Percentiles rank a stretch among this genome's conserved stretches.
These are phyloP conservation scores for Hydropsyche betteni DNA, from an alignment of 2,888 invertebrate genomes.

Conservation along the genomic window DNA sequence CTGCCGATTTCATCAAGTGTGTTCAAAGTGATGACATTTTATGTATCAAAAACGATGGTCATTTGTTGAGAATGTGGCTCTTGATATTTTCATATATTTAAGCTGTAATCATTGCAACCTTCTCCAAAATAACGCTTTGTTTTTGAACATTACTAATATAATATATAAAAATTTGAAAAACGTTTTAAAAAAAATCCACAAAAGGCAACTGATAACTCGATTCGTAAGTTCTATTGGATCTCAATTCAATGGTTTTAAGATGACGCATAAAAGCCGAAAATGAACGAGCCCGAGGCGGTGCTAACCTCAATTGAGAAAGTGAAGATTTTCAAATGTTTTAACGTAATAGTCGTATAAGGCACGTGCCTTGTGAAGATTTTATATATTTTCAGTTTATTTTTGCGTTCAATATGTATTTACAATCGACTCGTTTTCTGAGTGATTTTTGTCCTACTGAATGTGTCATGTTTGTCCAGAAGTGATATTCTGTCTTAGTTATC, in stretches of 20 bases:
- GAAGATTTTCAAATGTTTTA: conserved; percentile 7
- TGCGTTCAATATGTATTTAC: background rate
- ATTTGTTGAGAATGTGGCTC: background rate
- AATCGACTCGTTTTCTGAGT: no score
- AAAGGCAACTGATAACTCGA: no score
- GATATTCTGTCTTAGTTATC: conserved; percentile 13
- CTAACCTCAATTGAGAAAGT: no score
- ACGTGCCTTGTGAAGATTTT: conserved; percentile 27
- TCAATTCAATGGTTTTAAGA: no score
- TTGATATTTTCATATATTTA: conserved; percentile 23
- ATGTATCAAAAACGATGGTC: background rate
- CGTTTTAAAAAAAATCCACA: no score
- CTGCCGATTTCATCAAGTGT: conserved; percentile 21
- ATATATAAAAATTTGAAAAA: background rate
- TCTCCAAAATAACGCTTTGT: conserved; percentile 18
- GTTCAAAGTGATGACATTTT: conserved; percentile 30
- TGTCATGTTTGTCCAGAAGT: conserved; percentile 23
- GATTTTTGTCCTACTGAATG: conserved; percentile 8
- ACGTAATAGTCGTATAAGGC: conserved; percentile 20
- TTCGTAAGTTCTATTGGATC: no score
- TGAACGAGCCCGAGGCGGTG: no score
- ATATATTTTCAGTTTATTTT: conserved; percentile 8
- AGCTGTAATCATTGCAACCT: conserved; percentile 17
- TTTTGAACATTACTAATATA: conserved; percentile 17
- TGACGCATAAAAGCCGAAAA: no score